These are phyloP conservation scores for Panagrolaimus sp. DNA, from an alignment of 1,140 invertebrate genomes.

Conservation along the genomic window DNA sequence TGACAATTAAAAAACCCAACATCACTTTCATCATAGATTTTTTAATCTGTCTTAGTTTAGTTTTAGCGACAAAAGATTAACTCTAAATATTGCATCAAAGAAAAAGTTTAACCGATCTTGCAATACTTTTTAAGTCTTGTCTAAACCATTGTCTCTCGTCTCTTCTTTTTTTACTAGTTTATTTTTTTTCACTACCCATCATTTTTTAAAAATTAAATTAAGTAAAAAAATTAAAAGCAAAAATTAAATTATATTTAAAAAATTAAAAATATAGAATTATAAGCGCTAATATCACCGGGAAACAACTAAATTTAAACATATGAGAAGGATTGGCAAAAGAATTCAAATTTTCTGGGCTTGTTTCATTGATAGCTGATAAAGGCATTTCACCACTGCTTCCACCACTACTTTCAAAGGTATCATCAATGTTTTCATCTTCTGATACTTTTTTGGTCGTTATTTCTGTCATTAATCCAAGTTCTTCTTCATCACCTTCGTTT, in stretches of 20 bases:
- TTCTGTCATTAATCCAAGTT: slow-evolving; percentile 5
- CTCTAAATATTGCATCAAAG: too few species aligned
- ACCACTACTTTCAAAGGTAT: not conserved
- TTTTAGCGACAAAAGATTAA: too few species aligned
- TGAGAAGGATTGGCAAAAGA: not conserved
- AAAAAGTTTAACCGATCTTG: too few species aligned
- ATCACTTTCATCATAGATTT: too few species aligned
- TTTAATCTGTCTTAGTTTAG: too few species aligned
- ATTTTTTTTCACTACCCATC: slow-evolving; percentile 7
- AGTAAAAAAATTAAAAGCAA: not conserved
- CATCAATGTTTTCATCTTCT: not conserved
- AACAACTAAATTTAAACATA: not conserved
- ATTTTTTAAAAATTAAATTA: not conserved
- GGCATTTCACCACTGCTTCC: not conserved
- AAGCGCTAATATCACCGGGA: slow-evolving; percentile 6
- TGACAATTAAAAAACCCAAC: too few species aligned
- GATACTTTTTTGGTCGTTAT: slow-evolving; percentile 1
- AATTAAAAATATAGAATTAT: not conserved
- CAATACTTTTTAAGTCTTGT: too few species aligned
- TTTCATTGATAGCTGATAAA: not conserved
- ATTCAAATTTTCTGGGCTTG: slow-evolving; percentile 8
- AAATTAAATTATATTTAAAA: not conserved
- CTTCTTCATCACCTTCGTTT: not conserved
- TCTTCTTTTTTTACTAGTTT: not conserved
- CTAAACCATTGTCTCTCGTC: not conserved